Evolutionary conservation across 2,888 invertebrate genomes (phyloP).

Genomic region (Acanthosepion pharaonis): DNA sequence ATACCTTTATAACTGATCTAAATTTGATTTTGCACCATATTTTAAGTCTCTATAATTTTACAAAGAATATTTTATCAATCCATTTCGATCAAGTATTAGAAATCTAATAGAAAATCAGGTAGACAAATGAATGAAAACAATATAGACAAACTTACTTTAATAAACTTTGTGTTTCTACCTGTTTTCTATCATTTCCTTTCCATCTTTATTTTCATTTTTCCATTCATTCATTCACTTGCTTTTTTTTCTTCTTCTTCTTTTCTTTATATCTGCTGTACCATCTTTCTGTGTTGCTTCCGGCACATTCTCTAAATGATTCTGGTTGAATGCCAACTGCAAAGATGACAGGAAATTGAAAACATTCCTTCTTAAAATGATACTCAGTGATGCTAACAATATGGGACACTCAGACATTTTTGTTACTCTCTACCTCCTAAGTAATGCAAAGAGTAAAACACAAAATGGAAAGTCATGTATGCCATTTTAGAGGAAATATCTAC

Average conservation of each 20-base stretch:
- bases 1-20: too few species aligned
- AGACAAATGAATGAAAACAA: neutral
- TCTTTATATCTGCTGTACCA: neutral
- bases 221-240: neutral
- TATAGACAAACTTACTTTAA: neutral
- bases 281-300: neutral
- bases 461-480: too few species aligned
- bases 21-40: too few species aligned
- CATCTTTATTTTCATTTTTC: neutral
- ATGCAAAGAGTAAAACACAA: neutral
- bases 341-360: conserved; percentile 22
- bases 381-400: neutral
- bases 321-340: neutral
- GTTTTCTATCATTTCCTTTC: neutral
- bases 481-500: too few species aligned
- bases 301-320: conserved; percentile 22
- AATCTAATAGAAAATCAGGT: neutral
- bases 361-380: conserved; percentile 8
- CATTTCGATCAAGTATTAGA: too few species aligned
- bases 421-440: neutral
- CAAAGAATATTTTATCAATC: too few species aligned
- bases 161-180: neutral
- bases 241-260: neutral
- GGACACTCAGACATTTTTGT: neutral
- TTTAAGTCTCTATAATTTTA: too few species aligned